phyloP scores from a whole-genome alignment of 2,888 invertebrate species.

The Nomada goodeniana region DNA sequence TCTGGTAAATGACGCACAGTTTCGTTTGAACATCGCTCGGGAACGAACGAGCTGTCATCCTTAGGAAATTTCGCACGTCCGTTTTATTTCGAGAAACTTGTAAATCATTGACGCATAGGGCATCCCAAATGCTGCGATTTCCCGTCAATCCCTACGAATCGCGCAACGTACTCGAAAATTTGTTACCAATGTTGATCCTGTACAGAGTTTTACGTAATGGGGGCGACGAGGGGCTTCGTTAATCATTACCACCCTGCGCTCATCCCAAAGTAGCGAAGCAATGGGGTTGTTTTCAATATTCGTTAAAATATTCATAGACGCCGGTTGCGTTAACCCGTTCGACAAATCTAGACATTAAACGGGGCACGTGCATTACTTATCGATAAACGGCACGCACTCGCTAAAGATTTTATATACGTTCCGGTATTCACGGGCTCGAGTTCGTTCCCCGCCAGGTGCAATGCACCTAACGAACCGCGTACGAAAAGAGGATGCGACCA shows the following conservation, averaged over 20 bases:
- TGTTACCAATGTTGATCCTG: too few species aligned
- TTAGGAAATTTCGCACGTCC: too few species aligned
- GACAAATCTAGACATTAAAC: not conserved
- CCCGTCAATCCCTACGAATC: too few species aligned
- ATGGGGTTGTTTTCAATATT: not conserved
- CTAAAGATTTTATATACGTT: not conserved
- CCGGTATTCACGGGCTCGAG: not conserved
- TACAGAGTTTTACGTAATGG: too few species aligned
- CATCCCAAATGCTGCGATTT: too few species aligned
- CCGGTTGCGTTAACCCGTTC: not conserved
- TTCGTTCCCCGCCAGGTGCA: constrained; percentile 12
- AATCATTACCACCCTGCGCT: too few species aligned
- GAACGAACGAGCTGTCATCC: not conserved
- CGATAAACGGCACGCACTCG: not conserved
- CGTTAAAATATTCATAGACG: not conserved
- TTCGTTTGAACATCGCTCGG: not conserved
- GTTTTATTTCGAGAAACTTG: too few species aligned
- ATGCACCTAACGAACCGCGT: constrained; percentile 29
- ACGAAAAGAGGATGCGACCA: constrained; percentile 41
- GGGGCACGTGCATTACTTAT: not conserved
- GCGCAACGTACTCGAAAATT: too few species aligned
- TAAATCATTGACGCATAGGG: too few species aligned
- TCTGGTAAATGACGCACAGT: not conserved
- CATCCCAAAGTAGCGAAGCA: too few species aligned
- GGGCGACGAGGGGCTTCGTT: too few species aligned